phyloP scores from a whole-genome alignment of 2,888 invertebrate genomes.

The Podabrus alpinus region DNA sequence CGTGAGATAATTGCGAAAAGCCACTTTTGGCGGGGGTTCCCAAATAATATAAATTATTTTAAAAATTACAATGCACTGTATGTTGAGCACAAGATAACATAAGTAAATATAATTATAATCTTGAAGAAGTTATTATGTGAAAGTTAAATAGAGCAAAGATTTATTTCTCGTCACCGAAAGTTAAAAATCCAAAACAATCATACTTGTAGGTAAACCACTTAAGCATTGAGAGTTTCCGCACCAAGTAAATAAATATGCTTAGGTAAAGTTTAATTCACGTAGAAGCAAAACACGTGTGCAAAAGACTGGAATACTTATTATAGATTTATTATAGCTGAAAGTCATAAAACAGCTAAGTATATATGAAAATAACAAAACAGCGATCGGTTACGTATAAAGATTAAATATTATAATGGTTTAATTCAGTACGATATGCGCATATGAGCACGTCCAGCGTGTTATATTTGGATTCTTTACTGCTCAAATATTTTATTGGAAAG shows the following conservation, averaged over 20 bases:
- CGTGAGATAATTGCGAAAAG: too few relatives aligned
- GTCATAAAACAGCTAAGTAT: constrained; percentile 40
- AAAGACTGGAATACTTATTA: constrained; percentile 42
- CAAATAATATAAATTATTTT: too few relatives aligned
- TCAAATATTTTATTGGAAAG: constrained; percentile 41
- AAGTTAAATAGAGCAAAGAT: neutral
- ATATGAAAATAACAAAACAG: constrained; percentile 43
- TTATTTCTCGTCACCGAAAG: neutral
- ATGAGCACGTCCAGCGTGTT: constrained; percentile 44
- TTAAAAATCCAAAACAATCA: neutral
- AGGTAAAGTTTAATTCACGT: constrained; percentile 21
- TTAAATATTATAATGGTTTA: constrained; percentile 48
- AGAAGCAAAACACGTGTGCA: constrained; percentile 39
- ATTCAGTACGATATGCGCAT: constrained; percentile 45
- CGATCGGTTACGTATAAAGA: constrained; percentile 37
- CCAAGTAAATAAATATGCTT: constrained; percentile 2
- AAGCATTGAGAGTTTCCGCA: neutral
- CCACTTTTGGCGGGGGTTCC: too few relatives aligned
- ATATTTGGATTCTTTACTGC: constrained; percentile 43
- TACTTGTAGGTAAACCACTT: neutral
- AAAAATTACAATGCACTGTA: too few relatives aligned
- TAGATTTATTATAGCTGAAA: constrained; percentile 43
- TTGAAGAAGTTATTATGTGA: too few relatives aligned
- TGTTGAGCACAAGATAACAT: too few relatives aligned
- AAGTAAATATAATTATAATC: too few relatives aligned